Conservation (phyloP, 2,797 vertebrate genomes). For the Pangasius krempfi region DNA sequence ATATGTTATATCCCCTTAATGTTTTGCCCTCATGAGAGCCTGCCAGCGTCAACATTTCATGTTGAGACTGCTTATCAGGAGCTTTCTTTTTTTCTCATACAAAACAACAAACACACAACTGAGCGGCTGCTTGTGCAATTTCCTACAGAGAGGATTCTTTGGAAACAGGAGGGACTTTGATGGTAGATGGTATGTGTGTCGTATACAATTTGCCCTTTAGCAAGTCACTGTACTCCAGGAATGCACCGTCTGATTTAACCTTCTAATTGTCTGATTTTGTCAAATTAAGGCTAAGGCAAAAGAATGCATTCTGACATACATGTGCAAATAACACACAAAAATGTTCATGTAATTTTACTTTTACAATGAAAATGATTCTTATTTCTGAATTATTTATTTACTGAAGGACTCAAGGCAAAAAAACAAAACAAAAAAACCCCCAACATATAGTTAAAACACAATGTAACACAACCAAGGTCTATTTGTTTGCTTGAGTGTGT, state of each 20-base stretch:
- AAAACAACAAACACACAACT: background rate
- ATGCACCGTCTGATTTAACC: background rate
- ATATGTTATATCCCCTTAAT: background rate
- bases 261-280: background rate
- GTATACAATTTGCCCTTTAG: background rate
- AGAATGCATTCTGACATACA: background rate
- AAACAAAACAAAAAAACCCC: background rate
- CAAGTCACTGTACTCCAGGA: background rate
- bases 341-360: background rate
- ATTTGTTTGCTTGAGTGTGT: background rate
- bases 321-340: background rate
- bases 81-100: background rate
- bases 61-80: background rate
- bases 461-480: background rate
- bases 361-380: background rate
- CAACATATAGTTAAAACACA: background rate
- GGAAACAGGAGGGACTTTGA: background rate
- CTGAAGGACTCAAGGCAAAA: background rate
- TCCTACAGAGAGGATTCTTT: background rate
- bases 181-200: background rate
- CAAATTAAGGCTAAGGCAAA: background rate
- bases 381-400: background rate
- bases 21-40: background rate
- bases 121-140: background rate
- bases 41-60: too few species aligned